Conservation (phyloP, 2,113 vertebrate genomes). For the Elanoides forficatus region DNA sequence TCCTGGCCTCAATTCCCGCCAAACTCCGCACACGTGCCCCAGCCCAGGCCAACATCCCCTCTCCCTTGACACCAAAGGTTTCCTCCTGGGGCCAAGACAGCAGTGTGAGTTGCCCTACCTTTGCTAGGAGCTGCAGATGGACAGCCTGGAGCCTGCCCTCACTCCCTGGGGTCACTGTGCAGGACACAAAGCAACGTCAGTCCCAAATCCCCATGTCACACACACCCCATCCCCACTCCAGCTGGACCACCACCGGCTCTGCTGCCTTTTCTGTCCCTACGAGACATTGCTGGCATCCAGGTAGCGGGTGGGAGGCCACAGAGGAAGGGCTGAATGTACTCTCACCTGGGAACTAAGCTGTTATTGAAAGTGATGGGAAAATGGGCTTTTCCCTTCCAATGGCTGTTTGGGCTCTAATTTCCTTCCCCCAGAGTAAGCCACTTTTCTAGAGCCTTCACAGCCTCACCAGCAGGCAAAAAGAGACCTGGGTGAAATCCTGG, state of each 20-base stretch:
- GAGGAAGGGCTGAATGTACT: not conserved
- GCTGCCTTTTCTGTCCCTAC: not conserved
- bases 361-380: not conserved
- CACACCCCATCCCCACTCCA: not conserved
- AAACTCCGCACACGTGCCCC: rapidly evolving
- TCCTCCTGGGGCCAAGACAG: not conserved
- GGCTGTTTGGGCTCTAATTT: not conserved
- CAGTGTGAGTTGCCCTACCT: not conserved
- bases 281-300: not conserved
- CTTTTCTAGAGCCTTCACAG: not conserved
- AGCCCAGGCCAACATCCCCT: not conserved
- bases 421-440: not conserved
- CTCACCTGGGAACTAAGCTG: not conserved
- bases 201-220: not conserved
- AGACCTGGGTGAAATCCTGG: not conserved
- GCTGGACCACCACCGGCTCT: not conserved
- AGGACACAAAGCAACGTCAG: not conserved
- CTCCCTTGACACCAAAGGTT: not conserved
- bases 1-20: not conserved
- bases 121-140: not conserved
- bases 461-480: not conserved
- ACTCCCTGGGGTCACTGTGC: not conserved
- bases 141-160: not conserved
- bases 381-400: not conserved
- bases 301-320: rapidly evolving